Percentiles rank a stretch among this genome's conserved stretches.
These are phyloP conservation scores for Catharus minimus DNA, from an alignment of 2,113 vertebrate species.

Conservation along the genomic window DNA sequence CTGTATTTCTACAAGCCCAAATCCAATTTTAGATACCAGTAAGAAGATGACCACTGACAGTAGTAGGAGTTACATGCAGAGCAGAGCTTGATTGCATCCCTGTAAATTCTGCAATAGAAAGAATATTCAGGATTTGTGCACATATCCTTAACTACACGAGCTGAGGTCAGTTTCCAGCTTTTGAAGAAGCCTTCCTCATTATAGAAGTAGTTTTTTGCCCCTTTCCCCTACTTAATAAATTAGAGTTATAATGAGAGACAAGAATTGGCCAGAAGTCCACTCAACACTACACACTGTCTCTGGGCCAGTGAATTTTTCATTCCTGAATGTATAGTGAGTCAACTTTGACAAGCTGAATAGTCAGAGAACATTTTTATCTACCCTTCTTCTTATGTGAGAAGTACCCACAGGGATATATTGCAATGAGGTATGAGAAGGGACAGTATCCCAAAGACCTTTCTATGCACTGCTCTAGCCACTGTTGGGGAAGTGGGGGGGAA, in stretches of 20 bases:
- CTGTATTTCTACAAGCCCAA: background rate
- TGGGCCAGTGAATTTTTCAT: background rate
- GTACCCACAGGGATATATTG: background rate
- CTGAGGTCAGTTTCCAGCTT: background rate
- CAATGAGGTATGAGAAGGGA: background rate
- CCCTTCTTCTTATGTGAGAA: background rate
- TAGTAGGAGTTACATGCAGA: background rate
- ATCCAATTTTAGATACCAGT: background rate
- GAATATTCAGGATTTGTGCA: background rate
- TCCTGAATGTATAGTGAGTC: background rate
- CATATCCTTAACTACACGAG: background rate
- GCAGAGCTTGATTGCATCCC: background rate
- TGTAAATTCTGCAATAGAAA: background rate
- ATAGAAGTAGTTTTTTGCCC: background rate
- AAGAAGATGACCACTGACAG: background rate
- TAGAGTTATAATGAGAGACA: background rate
- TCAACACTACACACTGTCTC: background rate
- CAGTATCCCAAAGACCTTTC: background rate
- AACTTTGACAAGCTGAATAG: background rate
- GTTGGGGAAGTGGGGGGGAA: rapidly evolving
- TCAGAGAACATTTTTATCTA: background rate
- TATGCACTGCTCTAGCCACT: background rate
- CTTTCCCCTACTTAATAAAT: background rate
- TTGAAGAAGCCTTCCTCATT: background rate
- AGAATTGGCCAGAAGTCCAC: background rate